Percentiles rank a stretch among this genome's conserved stretches.
Conservation (phyloP, 2,797 vertebrate genomes). For the Propithecus perrieri region DNA sequence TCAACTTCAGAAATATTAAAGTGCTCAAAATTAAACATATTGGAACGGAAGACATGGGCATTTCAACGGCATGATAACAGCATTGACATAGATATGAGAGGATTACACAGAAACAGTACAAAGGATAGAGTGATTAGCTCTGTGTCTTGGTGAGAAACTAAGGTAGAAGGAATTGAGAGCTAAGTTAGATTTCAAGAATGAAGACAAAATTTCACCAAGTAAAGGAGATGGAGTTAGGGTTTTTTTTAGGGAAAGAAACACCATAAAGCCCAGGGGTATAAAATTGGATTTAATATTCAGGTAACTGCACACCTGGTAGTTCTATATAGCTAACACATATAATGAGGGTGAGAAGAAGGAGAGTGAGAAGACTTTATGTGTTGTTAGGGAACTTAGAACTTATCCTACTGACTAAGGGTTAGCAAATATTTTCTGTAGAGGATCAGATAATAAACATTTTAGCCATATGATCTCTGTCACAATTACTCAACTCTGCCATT, state of each 20-base stretch:
- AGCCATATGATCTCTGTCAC: neutral
- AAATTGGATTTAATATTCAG: neutral
- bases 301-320: neutral
- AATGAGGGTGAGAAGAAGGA: neutral
- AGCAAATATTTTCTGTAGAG: neutral
- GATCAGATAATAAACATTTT: constrained; percentile 22
- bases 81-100: neutral
- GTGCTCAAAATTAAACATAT: neutral
- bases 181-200: neutral
- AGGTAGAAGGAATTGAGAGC: neutral
- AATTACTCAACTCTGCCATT: neutral
- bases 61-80: neutral
- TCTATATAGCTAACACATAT: neutral
- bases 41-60: neutral
- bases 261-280: neutral
- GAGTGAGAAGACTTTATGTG: neutral
- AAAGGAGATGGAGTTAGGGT: neutral
- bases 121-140: neutral
- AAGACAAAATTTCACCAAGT: neutral
- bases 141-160: neutral
- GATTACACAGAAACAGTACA: constrained; percentile 10
- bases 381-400: neutral
- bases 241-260: neutral
- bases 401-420: neutral
- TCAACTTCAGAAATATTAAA: constrained; percentile 17